Evolutionary conservation across 2,888 invertebrate genomes (phyloP).

Genomic region (Malthinus flaveolus): DNA sequence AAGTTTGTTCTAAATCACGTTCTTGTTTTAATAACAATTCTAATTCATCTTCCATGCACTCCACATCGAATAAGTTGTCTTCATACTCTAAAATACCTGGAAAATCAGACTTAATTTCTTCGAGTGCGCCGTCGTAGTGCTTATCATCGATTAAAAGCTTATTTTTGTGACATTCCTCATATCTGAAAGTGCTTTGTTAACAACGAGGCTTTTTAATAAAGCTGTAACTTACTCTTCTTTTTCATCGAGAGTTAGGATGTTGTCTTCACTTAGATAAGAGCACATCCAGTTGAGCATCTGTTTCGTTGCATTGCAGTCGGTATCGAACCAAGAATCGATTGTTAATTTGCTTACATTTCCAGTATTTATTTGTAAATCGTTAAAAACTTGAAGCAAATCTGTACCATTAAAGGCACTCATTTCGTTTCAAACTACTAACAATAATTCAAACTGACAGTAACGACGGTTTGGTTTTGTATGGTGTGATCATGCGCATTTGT

Average conservation of each 20-base stretch:
- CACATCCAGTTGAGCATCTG: conserved; percentile 46
- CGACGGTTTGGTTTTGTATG: too few species aligned
- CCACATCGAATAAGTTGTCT: conserved; percentile 37
- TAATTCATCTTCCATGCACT: conserved; percentile 39
- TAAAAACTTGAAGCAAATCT: conserved; percentile 14
- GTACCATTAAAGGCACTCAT: conserved; percentile 2
- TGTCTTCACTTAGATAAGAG: conserved; percentile 37
- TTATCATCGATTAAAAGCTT: conserved; percentile 16
- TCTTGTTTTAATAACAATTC: conserved; percentile 20
- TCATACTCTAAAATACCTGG: conserved; percentile 41
- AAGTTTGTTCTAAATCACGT: conserved; percentile 8
- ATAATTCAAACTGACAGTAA: too few species aligned
- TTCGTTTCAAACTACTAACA: too few species aligned
- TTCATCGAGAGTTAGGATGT: conserved; percentile 40
- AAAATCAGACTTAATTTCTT: conserved; percentile 34
- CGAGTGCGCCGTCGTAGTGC: conserved; percentile 32
- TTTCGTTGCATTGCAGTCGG: conserved; percentile 39
- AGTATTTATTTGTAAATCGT: conserved; percentile 20
- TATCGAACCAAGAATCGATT: conserved; percentile 48
- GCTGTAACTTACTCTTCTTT: conserved; percentile 33
- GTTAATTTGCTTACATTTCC: conserved; percentile 33
- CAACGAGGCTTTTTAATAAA: neutral
- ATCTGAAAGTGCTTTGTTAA: conserved; percentile 13
- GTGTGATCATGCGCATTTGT: too few species aligned
- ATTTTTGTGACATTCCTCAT: conserved; percentile 16